These are phyloP conservation scores for Herminia tarsipennalis DNA, from an alignment of 2,888 invertebrate genomes.

Conservation along the genomic window DNA sequence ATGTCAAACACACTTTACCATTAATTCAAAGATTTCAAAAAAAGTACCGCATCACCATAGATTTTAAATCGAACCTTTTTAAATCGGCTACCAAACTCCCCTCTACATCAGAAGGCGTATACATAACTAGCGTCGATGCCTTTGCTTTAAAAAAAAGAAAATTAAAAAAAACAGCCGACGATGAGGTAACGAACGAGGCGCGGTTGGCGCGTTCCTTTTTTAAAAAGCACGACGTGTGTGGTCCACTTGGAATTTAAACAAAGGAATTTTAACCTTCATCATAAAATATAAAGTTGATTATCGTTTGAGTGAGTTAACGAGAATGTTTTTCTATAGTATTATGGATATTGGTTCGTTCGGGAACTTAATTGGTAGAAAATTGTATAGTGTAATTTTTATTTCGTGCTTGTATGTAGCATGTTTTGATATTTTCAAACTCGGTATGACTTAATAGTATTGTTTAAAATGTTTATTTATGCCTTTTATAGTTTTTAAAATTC, in stretches of 20 bases:
- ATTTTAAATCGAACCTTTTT: constrained; percentile 37
- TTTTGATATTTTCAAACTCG: constrained; percentile 48
- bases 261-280: background rate
- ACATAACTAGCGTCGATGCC: constrained; percentile 75
- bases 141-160: constrained; percentile 66
- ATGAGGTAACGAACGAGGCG: constrained; percentile 84
- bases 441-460: constrained; percentile 57
- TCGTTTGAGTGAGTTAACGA: constrained; percentile 5
- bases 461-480: constrained; percentile 6
- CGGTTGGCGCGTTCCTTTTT: constrained; percentile 83
- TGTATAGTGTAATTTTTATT: constrained; percentile 56
- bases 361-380: constrained; percentile 67
- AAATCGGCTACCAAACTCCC: constrained; percentile 45
- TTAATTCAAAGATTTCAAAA: constrained; percentile 11
- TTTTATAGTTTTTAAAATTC: background rate
- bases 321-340: constrained; percentile 31
- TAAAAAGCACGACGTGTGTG: constrained; percentile 82
- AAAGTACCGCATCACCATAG: constrained; percentile 20
- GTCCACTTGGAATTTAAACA: constrained; percentile 51
- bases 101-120: constrained; percentile 62
- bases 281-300: background rate
- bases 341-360: constrained; percentile 38
- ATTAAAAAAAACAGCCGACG: constrained; percentile 71
- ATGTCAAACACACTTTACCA: constrained; percentile 2
- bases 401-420: constrained; percentile 31